phyloP scores from a whole-genome alignment of 2,113 vertebrate genomes.

The Chloropsis cyanopogon region DNA sequence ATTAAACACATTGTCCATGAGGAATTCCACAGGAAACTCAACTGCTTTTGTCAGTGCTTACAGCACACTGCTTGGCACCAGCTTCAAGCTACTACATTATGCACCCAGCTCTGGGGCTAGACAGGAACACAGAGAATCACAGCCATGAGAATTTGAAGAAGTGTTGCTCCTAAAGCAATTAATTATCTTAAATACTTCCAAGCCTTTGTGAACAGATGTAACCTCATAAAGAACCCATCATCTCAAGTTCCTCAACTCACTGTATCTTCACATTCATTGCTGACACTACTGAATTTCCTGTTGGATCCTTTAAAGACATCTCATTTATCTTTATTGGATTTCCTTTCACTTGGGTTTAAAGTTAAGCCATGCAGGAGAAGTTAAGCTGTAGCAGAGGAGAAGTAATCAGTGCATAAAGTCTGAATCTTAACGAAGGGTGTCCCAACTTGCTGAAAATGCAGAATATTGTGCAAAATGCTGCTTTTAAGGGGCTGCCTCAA shows the following conservation, averaged over 20 bases:
- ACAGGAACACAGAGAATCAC: neutral
- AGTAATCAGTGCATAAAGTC: neutral
- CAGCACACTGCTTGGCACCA: neutral
- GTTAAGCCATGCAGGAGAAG: neutral
- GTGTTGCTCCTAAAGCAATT: neutral
- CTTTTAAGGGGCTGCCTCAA: neutral
- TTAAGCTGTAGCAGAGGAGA: neutral
- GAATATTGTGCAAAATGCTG: neutral
- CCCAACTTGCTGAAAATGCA: neutral
- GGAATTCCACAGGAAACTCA: neutral
- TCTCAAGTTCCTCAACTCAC: neutral
- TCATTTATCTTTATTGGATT: conserved; percentile 32
- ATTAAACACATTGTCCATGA: neutral
- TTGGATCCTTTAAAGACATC: conserved; percentile 11
- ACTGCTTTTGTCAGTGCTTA: neutral
- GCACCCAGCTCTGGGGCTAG: neutral
- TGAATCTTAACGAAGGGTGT: neutral
- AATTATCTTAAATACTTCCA: neutral
- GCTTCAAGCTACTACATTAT: neutral
- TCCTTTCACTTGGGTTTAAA: conserved; percentile 9
- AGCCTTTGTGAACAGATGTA: neutral
- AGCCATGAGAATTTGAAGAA: neutral
- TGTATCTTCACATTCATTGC: neutral
- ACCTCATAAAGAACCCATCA: conserved; percentile 8
- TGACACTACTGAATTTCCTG: neutral